Evolutionary conservation across 2,797 vertebrate species (phyloP).

Genomic region (Molossus alvarezi): DNA sequence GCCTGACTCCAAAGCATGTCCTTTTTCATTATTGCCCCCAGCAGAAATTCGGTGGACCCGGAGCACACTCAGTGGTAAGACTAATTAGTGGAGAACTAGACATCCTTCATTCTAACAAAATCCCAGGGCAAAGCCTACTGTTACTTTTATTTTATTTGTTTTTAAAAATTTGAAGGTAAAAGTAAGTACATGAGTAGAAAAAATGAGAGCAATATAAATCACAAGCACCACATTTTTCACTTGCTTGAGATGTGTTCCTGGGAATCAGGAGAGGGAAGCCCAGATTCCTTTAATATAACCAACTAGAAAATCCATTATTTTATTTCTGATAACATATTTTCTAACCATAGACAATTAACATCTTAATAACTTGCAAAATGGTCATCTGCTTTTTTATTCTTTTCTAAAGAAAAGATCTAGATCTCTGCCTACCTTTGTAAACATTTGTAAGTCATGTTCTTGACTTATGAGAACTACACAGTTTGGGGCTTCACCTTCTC

Average conservation of each 20-base stretch:
- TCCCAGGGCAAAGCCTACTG: background rate
- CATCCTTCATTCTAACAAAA: background rate
- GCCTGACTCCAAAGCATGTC: background rate
- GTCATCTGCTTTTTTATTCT: background rate
- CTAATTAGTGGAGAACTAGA: constrained; percentile 44
- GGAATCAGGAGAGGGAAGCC: background rate
- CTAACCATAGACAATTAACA: background rate
- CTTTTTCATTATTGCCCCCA: background rate
- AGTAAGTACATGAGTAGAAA: background rate
- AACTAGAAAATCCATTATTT: background rate
- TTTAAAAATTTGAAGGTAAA: constrained; percentile 61
- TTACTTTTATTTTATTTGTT: background rate
- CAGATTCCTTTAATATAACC: background rate
- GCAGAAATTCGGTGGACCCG: background rate
- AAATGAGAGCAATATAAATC: background rate
- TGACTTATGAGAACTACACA: background rate
- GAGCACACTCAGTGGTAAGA: background rate
- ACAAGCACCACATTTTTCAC: background rate
- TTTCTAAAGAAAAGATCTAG: background rate
- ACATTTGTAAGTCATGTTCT: background rate
- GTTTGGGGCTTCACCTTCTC: background rate
- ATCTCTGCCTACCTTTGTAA: background rate
- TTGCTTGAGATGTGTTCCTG: background rate
- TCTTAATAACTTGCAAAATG: background rate
- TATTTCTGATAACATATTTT: constrained; percentile 11